Percentiles rank a stretch among this genome's conserved stretches.
Conservation (phyloP, 1,140 invertebrate genomes). For the Macrobrachium nipponense region DNA sequence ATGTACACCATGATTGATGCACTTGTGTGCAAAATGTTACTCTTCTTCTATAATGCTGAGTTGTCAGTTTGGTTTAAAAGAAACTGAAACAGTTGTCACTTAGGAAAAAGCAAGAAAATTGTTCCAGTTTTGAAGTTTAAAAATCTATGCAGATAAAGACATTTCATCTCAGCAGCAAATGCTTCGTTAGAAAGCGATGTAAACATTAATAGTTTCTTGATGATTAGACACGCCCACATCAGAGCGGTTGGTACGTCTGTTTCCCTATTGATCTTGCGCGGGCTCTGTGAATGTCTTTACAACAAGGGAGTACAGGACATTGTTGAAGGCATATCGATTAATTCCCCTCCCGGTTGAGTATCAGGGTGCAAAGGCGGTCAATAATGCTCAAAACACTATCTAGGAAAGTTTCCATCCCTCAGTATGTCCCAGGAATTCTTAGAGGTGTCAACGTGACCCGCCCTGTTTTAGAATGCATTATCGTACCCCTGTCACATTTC, state of each 20-base stretch:
- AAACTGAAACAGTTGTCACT: too few species aligned
- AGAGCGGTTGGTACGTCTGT: conserved; percentile 28
- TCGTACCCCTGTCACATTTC: conserved; percentile 28
- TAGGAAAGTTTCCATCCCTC: neutral
- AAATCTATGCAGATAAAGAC: neutral
- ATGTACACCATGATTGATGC: too few species aligned
- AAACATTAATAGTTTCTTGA: neutral
- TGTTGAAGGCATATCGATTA: neutral
- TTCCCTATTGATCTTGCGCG: conserved; percentile 42
- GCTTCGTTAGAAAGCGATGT: neutral
- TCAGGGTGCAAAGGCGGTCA: neutral
- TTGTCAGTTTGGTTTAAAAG: too few species aligned
- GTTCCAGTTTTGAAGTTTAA: too few species aligned
- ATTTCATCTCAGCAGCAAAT: neutral
- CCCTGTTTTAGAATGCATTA: neutral
- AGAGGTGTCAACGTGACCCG: neutral
- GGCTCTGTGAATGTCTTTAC: conserved; percentile 30
- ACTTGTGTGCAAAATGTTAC: too few species aligned
- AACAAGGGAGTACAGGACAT: neutral
- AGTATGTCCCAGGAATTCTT: neutral
- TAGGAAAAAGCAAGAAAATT: too few species aligned
- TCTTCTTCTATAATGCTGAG: too few species aligned
- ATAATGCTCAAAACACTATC: neutral
- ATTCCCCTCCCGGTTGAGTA: neutral
- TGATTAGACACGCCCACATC: conserved; percentile 38